A percentile compares a stretch with the other conserved stretches of the same genome.
phyloP scores from a whole-genome alignment of 2,113 vertebrate species.

The Thinocorus orbignyianus region DNA sequence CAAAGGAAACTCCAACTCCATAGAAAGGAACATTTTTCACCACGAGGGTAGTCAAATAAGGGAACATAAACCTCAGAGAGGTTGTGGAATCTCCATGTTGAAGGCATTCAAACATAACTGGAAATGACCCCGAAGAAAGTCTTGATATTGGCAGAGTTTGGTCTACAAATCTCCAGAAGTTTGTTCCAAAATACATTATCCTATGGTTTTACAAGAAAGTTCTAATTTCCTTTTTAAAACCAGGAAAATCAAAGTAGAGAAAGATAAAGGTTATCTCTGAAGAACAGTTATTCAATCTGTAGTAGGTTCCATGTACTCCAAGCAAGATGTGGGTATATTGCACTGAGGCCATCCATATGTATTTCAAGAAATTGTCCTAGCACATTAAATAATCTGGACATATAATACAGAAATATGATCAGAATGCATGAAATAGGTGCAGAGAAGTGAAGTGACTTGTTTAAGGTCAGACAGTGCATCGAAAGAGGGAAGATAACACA shows the following conservation, averaged over 20 bases:
- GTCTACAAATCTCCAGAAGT: neutral
- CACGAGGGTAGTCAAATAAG: neutral
- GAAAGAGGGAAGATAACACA: neutral
- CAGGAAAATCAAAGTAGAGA: neutral
- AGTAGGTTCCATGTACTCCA: neutral
- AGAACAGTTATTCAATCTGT: neutral
- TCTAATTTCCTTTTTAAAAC: neutral
- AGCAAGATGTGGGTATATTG: neutral
- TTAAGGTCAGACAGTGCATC: neutral
- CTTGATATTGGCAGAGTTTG: neutral
- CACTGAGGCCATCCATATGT: neutral
- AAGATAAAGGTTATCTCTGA: neutral
- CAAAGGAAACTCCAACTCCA: neutral
- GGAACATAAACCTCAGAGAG: neutral
- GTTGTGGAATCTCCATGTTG: neutral
- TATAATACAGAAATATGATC: neutral
- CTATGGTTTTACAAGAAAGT: neutral
- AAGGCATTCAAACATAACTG: neutral
- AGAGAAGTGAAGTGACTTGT: neutral
- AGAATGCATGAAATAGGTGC: neutral
- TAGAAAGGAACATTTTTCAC: neutral
- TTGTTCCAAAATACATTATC: neutral
- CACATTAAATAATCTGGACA: neutral
- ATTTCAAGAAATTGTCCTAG: neutral
- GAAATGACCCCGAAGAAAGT: neutral